phyloP scores from a whole-genome alignment of 2,113 vertebrate genomes.

The Bagarius yarrelli region DNA sequence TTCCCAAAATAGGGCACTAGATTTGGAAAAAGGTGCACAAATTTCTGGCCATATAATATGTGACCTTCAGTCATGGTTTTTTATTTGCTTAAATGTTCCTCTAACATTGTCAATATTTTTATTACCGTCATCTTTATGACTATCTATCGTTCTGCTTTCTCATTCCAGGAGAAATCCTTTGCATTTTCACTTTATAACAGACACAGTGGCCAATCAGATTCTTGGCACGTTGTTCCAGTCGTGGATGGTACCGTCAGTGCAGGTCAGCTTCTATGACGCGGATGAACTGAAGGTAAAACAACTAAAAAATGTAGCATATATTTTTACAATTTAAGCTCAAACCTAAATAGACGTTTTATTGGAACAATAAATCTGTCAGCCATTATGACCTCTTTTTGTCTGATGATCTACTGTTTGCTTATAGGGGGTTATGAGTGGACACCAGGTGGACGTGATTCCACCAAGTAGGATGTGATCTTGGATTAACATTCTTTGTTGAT shows the following conservation, averaged over 20 bases:
- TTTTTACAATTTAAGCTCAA: background rate
- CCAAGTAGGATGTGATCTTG: too few relatives aligned
- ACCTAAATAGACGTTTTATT: background rate
- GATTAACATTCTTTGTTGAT: too few relatives aligned
- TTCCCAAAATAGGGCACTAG: too few relatives aligned
- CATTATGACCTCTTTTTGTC: background rate
- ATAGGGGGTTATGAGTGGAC: too few relatives aligned
- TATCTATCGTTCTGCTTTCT: background rate
- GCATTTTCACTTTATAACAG: constrained; percentile 94
- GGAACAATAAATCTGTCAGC: background rate
- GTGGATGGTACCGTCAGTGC: constrained; percentile 92
- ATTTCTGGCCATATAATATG: too few relatives aligned
- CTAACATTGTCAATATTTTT: background rate
- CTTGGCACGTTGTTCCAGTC: constrained; percentile 85
- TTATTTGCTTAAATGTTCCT: background rate
- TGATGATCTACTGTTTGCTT: too few relatives aligned
- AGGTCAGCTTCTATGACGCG: constrained; percentile 89
- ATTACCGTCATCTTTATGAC: background rate
- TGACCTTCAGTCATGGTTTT: too few relatives aligned
- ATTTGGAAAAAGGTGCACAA: too few relatives aligned
- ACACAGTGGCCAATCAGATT: constrained; percentile 83
- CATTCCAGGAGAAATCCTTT: constrained; percentile 86
- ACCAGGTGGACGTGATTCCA: too few relatives aligned
- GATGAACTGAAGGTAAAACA: constrained; percentile 85
- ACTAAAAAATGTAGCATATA: background rate